Evolutionary conservation across 2,797 vertebrate species (phyloP).

Genomic region (Coccyzus lansbergi): DNA sequence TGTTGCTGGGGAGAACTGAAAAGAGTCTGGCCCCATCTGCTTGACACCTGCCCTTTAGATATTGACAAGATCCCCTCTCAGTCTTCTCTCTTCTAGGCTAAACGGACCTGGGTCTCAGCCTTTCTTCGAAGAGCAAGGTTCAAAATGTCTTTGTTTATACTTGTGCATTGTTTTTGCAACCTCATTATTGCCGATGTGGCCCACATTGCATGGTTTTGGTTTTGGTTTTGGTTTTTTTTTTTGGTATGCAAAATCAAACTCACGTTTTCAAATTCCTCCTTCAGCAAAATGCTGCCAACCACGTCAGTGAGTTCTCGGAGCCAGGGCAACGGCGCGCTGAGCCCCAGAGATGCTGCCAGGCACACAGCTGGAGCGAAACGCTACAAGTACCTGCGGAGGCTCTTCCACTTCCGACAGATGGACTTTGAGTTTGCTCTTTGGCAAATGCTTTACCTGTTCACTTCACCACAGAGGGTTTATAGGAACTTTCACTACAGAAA

Average conservation of each 20-base stretch:
- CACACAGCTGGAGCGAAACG: slow-evolving; percentile 96
- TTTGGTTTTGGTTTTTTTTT: too few species aligned
- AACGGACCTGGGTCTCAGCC: too few species aligned
- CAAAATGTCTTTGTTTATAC: not conserved
- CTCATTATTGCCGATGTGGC: rapidly evolving
- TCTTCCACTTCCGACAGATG: slow-evolving; percentile 92
- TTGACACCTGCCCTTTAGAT: too few species aligned
- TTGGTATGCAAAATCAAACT: rapidly evolving
- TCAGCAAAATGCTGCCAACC: slow-evolving; percentile 90
- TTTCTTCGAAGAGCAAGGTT: too few species aligned
- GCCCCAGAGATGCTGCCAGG: slow-evolving; percentile 85
- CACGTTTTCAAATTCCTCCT: not conserved
- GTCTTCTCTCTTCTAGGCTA: too few species aligned
- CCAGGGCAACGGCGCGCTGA: slow-evolving; percentile 83
- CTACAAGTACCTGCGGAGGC: slow-evolving; percentile 93
- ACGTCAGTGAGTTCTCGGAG: slow-evolving; percentile 72
- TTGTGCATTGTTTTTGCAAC: rapidly evolving
- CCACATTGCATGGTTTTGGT: rapidly evolving
- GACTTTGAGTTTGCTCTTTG: slow-evolving; percentile 97
- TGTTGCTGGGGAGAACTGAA: too few species aligned
- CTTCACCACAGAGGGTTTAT: slow-evolving; percentile 96
- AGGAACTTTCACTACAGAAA: slow-evolving; percentile 98
- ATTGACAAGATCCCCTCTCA: too few species aligned
- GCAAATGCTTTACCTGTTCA: slow-evolving; percentile 99
- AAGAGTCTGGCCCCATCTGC: too few species aligned